Percentiles rank a stretch among this genome's conserved stretches.
These are phyloP conservation scores for Azorinus chamasolen DNA, from an alignment of 2,888 invertebrate genomes.

Conservation along the genomic window DNA sequence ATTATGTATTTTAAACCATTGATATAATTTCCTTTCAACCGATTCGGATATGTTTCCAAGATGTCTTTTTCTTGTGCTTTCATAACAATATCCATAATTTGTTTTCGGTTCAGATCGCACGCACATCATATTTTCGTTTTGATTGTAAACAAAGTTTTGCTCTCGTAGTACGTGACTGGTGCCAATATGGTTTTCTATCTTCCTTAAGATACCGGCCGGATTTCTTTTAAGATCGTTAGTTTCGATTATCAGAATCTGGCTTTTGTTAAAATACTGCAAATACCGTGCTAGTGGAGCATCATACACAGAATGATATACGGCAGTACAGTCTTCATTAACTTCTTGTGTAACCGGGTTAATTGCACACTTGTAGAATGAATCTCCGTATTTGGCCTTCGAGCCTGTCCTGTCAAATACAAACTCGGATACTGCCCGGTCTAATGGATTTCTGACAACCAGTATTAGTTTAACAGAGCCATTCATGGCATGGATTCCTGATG, in stretches of 20 bases:
- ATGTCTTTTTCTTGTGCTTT: too few species aligned
- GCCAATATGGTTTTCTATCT: conserved; percentile 75
- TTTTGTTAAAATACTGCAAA: conserved; percentile 10
- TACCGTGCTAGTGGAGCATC: conserved; percentile 12
- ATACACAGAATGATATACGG: conserved; percentile 18
- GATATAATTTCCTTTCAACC: too few species aligned
- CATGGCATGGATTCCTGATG: conserved; percentile 96
- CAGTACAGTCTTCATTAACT: neutral
- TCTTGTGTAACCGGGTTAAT: neutral
- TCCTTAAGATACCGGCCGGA: conserved; percentile 7
- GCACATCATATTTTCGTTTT: conserved; percentile 23
- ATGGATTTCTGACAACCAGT: conserved; percentile 97
- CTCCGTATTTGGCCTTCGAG: neutral
- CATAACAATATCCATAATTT: too few species aligned
- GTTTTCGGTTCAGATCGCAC: neutral
- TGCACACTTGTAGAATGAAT: neutral
- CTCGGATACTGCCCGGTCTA: conserved; percentile 97
- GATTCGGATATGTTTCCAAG: too few species aligned
- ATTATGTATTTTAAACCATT: too few species aligned
- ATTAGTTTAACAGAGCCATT: conserved; percentile 95
- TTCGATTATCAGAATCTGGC: conserved; percentile 33
- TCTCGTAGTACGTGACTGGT: conserved; percentile 63
- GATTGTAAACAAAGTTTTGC: conserved; percentile 96
- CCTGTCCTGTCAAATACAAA: conserved; percentile 89
- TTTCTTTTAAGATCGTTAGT: conserved; percentile 12